Base-by-base conservation (phyloP, 2,113 vertebrate species). In the Cololabis saira region DNA sequence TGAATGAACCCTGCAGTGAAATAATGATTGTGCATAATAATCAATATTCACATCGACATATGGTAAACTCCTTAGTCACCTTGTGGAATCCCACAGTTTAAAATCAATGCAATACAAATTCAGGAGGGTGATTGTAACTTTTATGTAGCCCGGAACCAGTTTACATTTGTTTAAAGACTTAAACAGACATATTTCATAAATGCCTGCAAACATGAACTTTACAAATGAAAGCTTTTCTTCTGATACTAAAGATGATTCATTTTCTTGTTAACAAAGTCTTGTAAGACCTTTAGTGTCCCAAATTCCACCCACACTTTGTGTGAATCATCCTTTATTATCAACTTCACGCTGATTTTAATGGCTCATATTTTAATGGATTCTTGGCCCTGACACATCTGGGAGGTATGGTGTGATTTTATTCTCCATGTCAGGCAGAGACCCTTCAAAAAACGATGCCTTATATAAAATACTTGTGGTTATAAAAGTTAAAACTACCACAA, bases 171-270 rank as follows among this genome's bases (percentile, higher is more conserved):
- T 50, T 13, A 15, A 14, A 2, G 18, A 42, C 40, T 12, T 30
- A 0, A 57, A 16, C 12, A 19, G 42, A n/a, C 12, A 1, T 70
- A 4, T 15, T 45, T 17, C 55, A 47, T 22, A 19, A 71, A 54
- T 24, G 15, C 2, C 61, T 61, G 21, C 57, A 63, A 68, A 70
- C 43, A 47, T 70, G 47, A 82, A 70, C 71, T 80, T 76, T 61
- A 52, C 7, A 76, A 18, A 33, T 22, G 13, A 21, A 64, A 18
- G 60, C 45, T 19, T 71, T 4, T 68, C 45, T 22, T 65, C 47
- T 74, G 48, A 63, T 59, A 69, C 59, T 0, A 74, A 85, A 79
- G 59, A 81, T 81, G 77, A 87, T 71, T 84, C 69, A 86, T 61
- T 66, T 15, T 75, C 54, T 81, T 8, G 14, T 68, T 71, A 64